These are phyloP conservation scores for Protonibea diacanthus DNA, from an alignment of 2,797 vertebrate genomes.

Conservation along the genomic window DNA sequence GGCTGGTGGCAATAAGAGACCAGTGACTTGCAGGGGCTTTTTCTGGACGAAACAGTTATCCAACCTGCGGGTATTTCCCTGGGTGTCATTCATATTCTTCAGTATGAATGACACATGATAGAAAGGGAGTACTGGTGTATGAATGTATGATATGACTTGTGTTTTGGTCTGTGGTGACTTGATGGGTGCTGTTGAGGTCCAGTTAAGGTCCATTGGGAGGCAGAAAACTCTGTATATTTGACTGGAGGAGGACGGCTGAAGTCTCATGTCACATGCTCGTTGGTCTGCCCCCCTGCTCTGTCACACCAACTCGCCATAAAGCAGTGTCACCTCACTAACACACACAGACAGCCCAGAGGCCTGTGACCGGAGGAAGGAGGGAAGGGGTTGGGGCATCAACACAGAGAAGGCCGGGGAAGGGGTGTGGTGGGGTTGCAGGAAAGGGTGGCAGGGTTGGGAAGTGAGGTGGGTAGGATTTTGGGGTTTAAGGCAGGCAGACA, in stretches of 20 bases:
- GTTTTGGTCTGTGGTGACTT: conserved; percentile 26
- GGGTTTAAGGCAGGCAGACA: conserved; percentile 60
- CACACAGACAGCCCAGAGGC: conserved; percentile 72
- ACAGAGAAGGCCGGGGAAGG: conserved; percentile 41
- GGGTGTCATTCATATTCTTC: conserved; percentile 34
- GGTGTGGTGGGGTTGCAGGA: conserved; percentile 60
- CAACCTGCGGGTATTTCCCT: conserved; percentile 11
- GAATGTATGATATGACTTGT: neutral
- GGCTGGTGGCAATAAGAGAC: conserved; percentile 20
- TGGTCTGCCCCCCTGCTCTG: conserved; percentile 59
- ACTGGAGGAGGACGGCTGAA: conserved; percentile 62
- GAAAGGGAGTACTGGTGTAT: conserved; percentile 19
- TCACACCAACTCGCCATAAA: conserved; percentile 73
- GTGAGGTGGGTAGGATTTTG: conserved; percentile 43
- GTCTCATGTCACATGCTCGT: conserved; percentile 76
- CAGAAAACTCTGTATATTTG: conserved; percentile 34
- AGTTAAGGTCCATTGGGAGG: neutral
- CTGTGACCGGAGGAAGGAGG: conserved; percentile 39
- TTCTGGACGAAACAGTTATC: conserved; percentile 5
- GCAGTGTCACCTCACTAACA: conserved; percentile 70
- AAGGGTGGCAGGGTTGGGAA: conserved; percentile 38
- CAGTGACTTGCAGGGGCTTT: conserved; percentile 19
- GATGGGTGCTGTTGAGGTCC: conserved; percentile 11
- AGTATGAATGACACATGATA: conserved; percentile 30
- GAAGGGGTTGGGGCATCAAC: conserved; percentile 46